Conservation (phyloP, 2,797 vertebrate species). For the Tarsius wallacei region DNA sequence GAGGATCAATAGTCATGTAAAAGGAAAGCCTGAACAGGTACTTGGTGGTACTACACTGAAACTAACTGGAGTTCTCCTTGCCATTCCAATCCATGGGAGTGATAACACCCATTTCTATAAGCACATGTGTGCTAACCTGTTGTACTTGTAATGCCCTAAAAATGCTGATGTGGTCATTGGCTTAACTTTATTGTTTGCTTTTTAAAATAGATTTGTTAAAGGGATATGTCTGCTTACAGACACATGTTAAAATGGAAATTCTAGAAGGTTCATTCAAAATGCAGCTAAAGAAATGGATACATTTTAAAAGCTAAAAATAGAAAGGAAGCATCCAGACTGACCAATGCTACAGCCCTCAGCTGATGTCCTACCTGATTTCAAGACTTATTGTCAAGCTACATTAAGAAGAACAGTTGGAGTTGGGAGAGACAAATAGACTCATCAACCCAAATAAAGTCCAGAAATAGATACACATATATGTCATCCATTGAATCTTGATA, state of each 20-base stretch:
- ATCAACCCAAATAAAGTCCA: neutral
- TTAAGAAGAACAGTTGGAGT: neutral
- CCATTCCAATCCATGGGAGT: neutral
- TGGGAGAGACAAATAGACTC: neutral
- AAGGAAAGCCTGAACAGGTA: neutral
- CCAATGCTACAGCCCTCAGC: neutral
- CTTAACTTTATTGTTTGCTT: neutral
- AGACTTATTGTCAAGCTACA: neutral
- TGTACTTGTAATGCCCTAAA: neutral
- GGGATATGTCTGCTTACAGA: neutral
- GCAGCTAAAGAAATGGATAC: neutral
- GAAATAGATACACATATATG: neutral
- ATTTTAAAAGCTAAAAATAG: neutral
- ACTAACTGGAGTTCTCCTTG: neutral
- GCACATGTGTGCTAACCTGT: neutral
- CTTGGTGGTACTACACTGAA: neutral
- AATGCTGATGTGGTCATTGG: neutral
- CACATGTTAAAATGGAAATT: neutral
- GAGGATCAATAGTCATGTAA: neutral
- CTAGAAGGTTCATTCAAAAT: neutral
- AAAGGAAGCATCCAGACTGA: neutral
- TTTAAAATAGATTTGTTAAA: neutral
- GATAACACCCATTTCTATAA: neutral
- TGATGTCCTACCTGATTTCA: neutral
- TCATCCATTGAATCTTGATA: neutral